These are phyloP conservation scores for Leucopsar rothschildi DNA, from an alignment of 2,113 vertebrate species.

Conservation along the genomic window DNA sequence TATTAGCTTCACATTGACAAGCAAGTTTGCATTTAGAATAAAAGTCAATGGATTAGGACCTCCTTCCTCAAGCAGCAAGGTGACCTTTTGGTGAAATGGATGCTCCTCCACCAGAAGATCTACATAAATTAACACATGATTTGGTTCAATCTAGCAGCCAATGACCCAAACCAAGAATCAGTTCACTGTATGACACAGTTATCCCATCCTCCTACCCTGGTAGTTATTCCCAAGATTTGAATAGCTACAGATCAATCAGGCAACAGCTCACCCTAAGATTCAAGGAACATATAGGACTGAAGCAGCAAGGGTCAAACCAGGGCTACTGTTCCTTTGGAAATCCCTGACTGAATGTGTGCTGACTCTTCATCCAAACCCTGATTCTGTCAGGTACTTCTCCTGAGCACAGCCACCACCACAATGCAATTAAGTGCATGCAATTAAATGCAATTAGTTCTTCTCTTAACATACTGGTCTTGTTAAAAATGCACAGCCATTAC, in stretches of 20 bases:
- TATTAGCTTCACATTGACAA: conserved; percentile 87
- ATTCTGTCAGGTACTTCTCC: not conserved
- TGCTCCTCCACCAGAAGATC: conserved; percentile 81
- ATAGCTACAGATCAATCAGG: not conserved
- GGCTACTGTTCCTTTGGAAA: not conserved
- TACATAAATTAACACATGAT: conserved; percentile 37
- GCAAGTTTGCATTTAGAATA: conserved; percentile 90
- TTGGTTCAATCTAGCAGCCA: not conserved
- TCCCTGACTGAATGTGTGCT: not conserved
- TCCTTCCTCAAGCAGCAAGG: conserved; percentile 79
- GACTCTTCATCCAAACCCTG: not conserved
- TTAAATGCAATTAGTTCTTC: not conserved
- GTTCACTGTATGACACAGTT: not conserved
- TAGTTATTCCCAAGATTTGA: not conserved
- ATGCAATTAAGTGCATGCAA: rapidly evolving
- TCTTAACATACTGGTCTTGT: not conserved
- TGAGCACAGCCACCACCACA: not conserved
- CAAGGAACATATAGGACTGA: not conserved
- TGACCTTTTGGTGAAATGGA: conserved; percentile 80
- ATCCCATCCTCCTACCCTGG: not conserved
- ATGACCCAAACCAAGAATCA: not conserved
- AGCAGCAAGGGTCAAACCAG: not conserved
- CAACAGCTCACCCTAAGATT: not conserved
- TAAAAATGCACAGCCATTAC: not conserved
- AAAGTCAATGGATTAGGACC: conserved; percentile 83